phyloP scores from a whole-genome alignment of 2,113 vertebrate genomes.

The Amblyopsis rosae region DNA sequence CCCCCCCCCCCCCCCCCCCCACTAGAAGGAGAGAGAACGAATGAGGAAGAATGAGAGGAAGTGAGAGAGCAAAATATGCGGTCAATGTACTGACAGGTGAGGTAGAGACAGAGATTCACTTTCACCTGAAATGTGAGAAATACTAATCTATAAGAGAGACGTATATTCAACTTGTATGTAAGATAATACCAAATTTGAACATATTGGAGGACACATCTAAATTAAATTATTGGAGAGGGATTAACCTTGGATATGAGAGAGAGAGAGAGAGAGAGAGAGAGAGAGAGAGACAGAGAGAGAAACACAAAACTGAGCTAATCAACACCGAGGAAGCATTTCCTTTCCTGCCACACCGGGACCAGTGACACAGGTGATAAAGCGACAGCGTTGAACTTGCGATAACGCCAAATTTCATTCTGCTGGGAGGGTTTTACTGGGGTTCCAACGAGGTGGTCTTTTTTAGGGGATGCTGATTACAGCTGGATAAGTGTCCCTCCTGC shows the following conservation, averaged over 20 bases:
- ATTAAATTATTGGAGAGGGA: neutral
- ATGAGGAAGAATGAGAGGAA: too few relatives aligned
- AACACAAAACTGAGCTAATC: slow-evolving; percentile 48
- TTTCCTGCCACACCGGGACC: slow-evolving; percentile 20
- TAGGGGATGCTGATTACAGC: slow-evolving; percentile 5
- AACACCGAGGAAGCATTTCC: slow-evolving; percentile 29
- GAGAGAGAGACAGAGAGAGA: slow-evolving; percentile 4
- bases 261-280: slow-evolving; percentile 5
- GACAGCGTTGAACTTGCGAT: neutral
- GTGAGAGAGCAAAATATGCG: too few relatives aligned
- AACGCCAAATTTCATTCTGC: neutral
- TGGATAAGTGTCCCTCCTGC: slow-evolving; percentile 10
- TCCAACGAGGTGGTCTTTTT: slow-evolving; percentile 12
- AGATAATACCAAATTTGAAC: too few relatives aligned
- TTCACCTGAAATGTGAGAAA: too few relatives aligned
- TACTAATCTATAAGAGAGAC: too few relatives aligned
- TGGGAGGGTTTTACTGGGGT: slow-evolving; percentile 4
- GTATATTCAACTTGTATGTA: too few relatives aligned
- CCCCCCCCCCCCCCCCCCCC: too few relatives aligned
- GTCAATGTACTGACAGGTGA: too few relatives aligned
- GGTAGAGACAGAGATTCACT: too few relatives aligned
- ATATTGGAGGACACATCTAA: too few relatives aligned
- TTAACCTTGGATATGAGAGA: neutral
- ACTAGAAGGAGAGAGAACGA: too few relatives aligned
- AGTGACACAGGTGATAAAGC: neutral